Percentiles rank a stretch among this genome's conserved stretches.
phyloP scores from a whole-genome alignment of 2,888 invertebrate genomes.

The Notodonta ziczac region DNA sequence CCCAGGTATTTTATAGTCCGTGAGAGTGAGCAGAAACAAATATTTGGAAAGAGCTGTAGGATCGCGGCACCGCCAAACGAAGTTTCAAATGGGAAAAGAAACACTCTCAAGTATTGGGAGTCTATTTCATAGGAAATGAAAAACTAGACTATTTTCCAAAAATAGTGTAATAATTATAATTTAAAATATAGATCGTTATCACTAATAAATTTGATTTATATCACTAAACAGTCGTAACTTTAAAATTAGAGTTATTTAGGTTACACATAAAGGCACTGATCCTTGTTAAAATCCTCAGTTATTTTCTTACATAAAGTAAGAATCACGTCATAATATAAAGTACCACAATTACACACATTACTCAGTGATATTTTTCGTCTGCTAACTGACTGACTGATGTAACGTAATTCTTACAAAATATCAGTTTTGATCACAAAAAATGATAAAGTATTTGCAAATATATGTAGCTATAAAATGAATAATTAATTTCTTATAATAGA shows the following conservation, averaged over 20 bases:
- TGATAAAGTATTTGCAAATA: slow-evolving; percentile 23
- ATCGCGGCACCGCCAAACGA: too few species aligned
- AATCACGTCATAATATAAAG: slow-evolving; percentile 19
- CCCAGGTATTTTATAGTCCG: too few species aligned
- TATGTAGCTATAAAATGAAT: slow-evolving; percentile 9
- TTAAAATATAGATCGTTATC: slow-evolving; percentile 69
- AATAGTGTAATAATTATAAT: slow-evolving; percentile 75
- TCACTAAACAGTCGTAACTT: slow-evolving; percentile 74
- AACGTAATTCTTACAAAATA: slow-evolving; percentile 17
- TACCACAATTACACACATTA: too few species aligned
- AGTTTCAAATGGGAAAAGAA: too few species aligned
- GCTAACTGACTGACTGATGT: background rate
- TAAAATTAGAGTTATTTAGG: slow-evolving; percentile 61
- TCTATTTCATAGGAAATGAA: too few species aligned
- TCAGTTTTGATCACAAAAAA: slow-evolving; percentile 23
- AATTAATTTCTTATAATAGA: background rate
- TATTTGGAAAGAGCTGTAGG: too few species aligned
- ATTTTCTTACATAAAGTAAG: slow-evolving; percentile 27
- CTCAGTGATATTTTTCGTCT: background rate
- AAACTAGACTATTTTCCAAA: slow-evolving; percentile 67
- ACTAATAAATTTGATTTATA: slow-evolving; percentile 68
- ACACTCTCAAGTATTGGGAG: too few species aligned
- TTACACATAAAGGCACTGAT: slow-evolving; percentile 78
- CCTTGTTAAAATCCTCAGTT: slow-evolving; percentile 61
- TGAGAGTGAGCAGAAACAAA: too few species aligned